phyloP scores from a whole-genome alignment of 2,888 invertebrate species.

The Autographa pulchrina region DNA sequence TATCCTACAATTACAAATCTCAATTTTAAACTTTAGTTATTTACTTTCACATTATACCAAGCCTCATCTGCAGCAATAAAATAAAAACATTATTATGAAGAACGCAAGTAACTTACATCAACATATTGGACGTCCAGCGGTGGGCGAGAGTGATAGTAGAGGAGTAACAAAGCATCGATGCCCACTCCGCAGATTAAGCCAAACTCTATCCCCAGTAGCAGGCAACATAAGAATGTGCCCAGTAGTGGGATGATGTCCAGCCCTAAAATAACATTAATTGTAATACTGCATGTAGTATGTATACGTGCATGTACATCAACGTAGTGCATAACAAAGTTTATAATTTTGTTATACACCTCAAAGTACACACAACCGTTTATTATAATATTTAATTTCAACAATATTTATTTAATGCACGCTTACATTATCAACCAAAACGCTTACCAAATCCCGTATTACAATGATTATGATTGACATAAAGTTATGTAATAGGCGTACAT shows the following conservation, averaged over 20 bases:
- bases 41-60: no score
- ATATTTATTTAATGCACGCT: no score
- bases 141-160: conserved; percentile 91
- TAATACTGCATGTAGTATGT: no score
- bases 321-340: no score
- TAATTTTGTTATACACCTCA: no score
- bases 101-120: conserved; percentile 79
- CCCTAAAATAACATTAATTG: conserved; percentile 79
- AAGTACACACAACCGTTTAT: no score
- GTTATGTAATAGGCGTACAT: conserved; percentile 19
- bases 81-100: not conserved
- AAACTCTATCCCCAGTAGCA: conserved; percentile 92
- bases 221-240: conserved; percentile 91
- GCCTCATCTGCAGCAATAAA: no score
- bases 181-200: conserved; percentile 91
- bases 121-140: conserved; percentile 89
- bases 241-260: conserved; percentile 91
- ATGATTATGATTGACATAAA: not conserved
- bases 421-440: not conserved
- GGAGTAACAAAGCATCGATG: conserved; percentile 90
- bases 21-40: no score
- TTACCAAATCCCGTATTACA: not conserved
- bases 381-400: no score
- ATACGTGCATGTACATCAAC: no score
- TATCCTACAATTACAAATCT: no score